A percentile compares a stretch with the other conserved stretches of the same genome.
phyloP scores from a whole-genome alignment of 1,140 invertebrate genomes.

The Paramacrobiotus metropolitanus region DNA sequence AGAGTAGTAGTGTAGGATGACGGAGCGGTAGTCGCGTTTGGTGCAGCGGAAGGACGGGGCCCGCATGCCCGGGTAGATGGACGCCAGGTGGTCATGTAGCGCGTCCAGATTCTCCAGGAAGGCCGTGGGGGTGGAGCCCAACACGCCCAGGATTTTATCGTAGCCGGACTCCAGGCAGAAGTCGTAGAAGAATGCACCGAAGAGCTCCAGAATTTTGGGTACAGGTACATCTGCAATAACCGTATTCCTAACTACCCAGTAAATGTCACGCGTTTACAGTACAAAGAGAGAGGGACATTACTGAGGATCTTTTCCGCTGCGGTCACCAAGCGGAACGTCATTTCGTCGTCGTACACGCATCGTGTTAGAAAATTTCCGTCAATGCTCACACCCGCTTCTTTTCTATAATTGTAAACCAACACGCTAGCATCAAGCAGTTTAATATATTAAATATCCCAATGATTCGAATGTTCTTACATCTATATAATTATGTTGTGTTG shows the following conservation, averaged over 20 bases:
- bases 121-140: slow-evolving; percentile 69
- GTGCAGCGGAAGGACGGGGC: slow-evolving; percentile 76
- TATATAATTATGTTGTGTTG: background rate
- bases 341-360: slow-evolving; percentile 79
- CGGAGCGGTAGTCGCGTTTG: slow-evolving; percentile 48
- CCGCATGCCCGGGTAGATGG: slow-evolving; percentile 72
- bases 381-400: slow-evolving; percentile 71
- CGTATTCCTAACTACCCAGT: too few relatives aligned
- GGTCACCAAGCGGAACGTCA: slow-evolving; percentile 72
- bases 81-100: slow-evolving; percentile 72
- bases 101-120: slow-evolving; percentile 81
- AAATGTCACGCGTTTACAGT: too few relatives aligned
- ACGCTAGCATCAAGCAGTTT: background rate
- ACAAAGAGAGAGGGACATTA: too few relatives aligned
- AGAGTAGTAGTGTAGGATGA: slow-evolving; percentile 73
- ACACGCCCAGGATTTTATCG: slow-evolving; percentile 68
- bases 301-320: slow-evolving; percentile 68
- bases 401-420: slow-evolving; percentile 31
- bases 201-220: slow-evolving; percentile 64
- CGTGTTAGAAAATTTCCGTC: slow-evolving; percentile 79
- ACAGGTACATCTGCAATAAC: slow-evolving; percentile 66
- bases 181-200: slow-evolving; percentile 79
- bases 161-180: slow-evolving; percentile 83
- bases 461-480: background rate
- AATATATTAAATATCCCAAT: background rate